phyloP scores from a whole-genome alignment of 2,113 vertebrate genomes.

The Gyps fulvus region DNA sequence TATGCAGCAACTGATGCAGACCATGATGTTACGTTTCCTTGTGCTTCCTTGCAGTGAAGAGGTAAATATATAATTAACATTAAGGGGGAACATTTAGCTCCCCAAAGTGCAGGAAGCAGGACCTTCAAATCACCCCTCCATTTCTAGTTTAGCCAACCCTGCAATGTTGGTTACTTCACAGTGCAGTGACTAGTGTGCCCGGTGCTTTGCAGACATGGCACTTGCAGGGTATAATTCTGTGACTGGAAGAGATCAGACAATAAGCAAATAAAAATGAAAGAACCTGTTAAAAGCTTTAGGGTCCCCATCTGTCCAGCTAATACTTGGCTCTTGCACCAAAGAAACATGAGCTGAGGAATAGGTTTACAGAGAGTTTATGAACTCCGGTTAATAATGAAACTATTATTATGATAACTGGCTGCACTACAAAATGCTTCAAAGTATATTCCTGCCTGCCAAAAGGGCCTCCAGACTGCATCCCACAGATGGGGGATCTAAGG shows the following conservation, averaged over 20 bases:
- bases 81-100: not conserved
- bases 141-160: not conserved
- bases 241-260: not conserved
- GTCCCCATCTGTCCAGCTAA: not conserved
- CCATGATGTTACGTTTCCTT: not conserved
- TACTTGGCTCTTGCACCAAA: not conserved
- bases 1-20: not conserved
- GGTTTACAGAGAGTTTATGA: slow-evolving; percentile 45
- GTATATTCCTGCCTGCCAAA: slow-evolving; percentile 5
- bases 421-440: not conserved
- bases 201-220: not conserved
- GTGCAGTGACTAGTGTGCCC: not conserved
- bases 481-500: not conserved
- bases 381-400: slow-evolving; percentile 46
- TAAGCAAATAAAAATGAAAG: not conserved
- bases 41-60: not conserved
- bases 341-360: slow-evolving; percentile 35
- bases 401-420: slow-evolving; percentile 30
- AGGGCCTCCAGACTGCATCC: not conserved
- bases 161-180: not conserved
- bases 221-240: not conserved
- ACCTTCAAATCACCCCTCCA: not conserved
- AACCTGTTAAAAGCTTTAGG: not conserved
- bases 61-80: not conserved
- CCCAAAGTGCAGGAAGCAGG: not conserved